Conservation (phyloP, 1,140 invertebrate genomes). For the Drosophila athabasca region DNA sequence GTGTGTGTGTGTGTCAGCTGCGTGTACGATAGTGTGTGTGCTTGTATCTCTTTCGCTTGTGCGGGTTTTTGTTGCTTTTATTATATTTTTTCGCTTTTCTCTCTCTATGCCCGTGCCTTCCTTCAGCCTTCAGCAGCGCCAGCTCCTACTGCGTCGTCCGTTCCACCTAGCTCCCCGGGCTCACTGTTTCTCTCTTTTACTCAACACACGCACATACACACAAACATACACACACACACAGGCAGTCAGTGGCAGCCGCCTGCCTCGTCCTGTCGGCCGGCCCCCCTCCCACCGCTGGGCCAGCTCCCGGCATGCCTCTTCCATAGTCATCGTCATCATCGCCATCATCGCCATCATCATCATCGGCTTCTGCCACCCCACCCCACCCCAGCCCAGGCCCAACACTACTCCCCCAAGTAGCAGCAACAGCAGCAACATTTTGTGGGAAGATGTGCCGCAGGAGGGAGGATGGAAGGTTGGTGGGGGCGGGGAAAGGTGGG, state of each 20-base stretch:
- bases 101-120: conserved; percentile 50
- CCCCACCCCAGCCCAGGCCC: background rate
- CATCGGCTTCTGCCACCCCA: conserved; percentile 26
- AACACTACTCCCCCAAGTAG: conserved; percentile 21
- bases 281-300: conserved; percentile 14
- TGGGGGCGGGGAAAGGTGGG: conserved; percentile 29
- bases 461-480: background rate
- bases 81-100: conserved; percentile 78
- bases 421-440: conserved; percentile 48
- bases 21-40: conserved; percentile 20
- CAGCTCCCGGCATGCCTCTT: conserved; percentile 46
- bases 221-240: conserved; percentile 8
- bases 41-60: conserved; percentile 74
- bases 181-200: background rate
- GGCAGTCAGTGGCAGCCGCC: conserved; percentile 19
- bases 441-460: conserved; percentile 13
- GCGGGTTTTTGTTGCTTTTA: conserved; percentile 78
- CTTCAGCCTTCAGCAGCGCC: conserved; percentile 25
- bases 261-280: conserved; percentile 45
- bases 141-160: conserved; percentile 6
- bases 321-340: conserved; percentile 41
- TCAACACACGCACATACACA: conserved; percentile 10
- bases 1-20: conserved; percentile 24
- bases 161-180: conserved; percentile 6
- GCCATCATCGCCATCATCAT: conserved; percentile 24